Evolutionary conservation across 2,888 invertebrate species (phyloP), one percentile per base, ranked within the genome.

Genomic region (Heliconius charithonia): DNA sequence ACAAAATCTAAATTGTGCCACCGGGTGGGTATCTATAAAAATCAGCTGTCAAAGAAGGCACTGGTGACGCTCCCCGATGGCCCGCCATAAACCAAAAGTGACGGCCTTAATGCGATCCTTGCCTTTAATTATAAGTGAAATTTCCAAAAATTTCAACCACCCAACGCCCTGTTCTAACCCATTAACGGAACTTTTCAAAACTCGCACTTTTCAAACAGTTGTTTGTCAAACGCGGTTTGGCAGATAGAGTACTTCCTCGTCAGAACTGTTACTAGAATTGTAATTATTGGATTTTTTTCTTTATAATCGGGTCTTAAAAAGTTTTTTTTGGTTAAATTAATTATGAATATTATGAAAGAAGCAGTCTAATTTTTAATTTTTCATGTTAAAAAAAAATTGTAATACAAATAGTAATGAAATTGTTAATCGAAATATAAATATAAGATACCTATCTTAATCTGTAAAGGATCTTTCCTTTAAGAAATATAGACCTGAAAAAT

Each of bases 101-200:
- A 94, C 93, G 88, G 88, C 89, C 85, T 87, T 92, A 92, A 93
- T 90, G 92, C 93, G 92, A 92, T 93, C 90, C 86, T 89, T 87
- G 85, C 89, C 89, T 89, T 90, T 94, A 94, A 94, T 94, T 94
- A 94, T 92, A 91, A 89, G 86, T 83, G 88, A 92, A 93, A 92
- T 92, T 90, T 85, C 91, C 92, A 91, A 93, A 93, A 94, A 94
- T 92, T 90, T 86, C 85, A 83, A 82, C 83, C 87, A 83, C 77
- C 79, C 86, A 85, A 87, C 85, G 86, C 88, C 86, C 85, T 86
- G 87, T 89, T 90, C 90, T 90, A 92, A 93, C 93, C 93, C 94
- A 93, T 93, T 93, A 93, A 88, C 87, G 85, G 83, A 87, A 90
- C 88, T 90, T 90, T 89, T 90, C 85, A 85, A 85, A 90, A 91